A percentile compares a stretch with the other conserved stretches of the same genome.
phyloP scores from a whole-genome alignment of 2,888 invertebrate genomes.

The Calephelis perditalis region DNA sequence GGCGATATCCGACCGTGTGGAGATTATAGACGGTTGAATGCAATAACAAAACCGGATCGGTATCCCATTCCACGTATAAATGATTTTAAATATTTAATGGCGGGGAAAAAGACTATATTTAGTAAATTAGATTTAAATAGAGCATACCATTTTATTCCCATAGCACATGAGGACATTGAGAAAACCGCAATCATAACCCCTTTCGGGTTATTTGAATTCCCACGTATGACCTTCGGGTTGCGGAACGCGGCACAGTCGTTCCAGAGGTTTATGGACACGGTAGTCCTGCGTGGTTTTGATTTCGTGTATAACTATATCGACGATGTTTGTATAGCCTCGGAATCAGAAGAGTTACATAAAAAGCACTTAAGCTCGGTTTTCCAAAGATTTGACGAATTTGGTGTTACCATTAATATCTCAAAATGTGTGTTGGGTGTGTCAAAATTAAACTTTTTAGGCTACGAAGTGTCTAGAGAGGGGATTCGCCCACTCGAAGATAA shows the following conservation, averaged over 20 bases:
- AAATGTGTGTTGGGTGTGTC: constrained; percentile 25
- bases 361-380: constrained; percentile 25
- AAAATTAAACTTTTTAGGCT: constrained; percentile 27
- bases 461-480: constrained; percentile 20
- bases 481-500: constrained; percentile 12
- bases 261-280: constrained; percentile 19
- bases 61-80: not conserved
- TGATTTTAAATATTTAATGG: not conserved
- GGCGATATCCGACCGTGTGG: constrained; percentile 4
- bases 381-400: constrained; percentile 24
- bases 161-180: constrained; percentile 19
- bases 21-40: not conserved
- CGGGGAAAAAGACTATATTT: not conserved
- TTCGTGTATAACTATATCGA: constrained; percentile 37
- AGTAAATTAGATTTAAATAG: constrained; percentile 8
- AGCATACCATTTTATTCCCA: constrained; percentile 19
- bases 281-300: constrained; percentile 27
- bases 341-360: constrained; percentile 18
- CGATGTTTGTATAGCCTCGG: constrained; percentile 35
- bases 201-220: constrained; percentile 15
- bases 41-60: constrained; percentile 1
- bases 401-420: constrained; percentile 25
- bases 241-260: constrained; percentile 12
- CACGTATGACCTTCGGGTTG: constrained; percentile 15
- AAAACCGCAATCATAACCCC: constrained; percentile 13